Evolutionary conservation across 2,888 invertebrate species (phyloP), one percentile per base, ranked within the genome.

Genomic region (Tachina fera): DNA sequence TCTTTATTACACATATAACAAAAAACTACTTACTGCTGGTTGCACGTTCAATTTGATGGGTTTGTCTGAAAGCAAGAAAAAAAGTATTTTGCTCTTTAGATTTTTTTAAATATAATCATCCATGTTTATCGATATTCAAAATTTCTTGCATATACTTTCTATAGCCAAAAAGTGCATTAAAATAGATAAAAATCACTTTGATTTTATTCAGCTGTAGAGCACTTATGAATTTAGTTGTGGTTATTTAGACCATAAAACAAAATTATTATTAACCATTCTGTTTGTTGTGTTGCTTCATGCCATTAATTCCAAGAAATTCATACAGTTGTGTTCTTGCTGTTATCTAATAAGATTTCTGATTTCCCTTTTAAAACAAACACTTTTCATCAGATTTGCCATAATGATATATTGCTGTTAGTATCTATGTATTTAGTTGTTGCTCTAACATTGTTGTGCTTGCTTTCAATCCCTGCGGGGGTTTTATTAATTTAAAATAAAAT

Each of bases 401-500:
- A 74, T 75, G 43, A 63, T 70, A 70, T 61, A 14, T 74, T 56
- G 70, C 39, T 47, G 11, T 11, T 71, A 9, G 8, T 13, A n/a
- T n/a, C n/a, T n/a, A n/a, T n/a, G n/a, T n/a, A n/a, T 51, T n/a
- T 43, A 47, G 49, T 56, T 74, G 67, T 65, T 68, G 31, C 31
- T 31, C 31, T 31, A 31, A 31, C 31, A 6, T 31, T 31, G 5
- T 31, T 31, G 31, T 31, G 6, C 3, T 45, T 53, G 58, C n/a
- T n/a, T n/a, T n/a, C 51, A 76, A 61, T 39, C 70, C 72, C 84
- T 65, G 31, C 45, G 84, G 81, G 71, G 56, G 22, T 53, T 58
- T 71, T 80, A 81, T 60, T 76, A 81, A 81, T 81, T 84, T 71
- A 22, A 76, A 76, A 84, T 76, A 22, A 81, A 76, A 84, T 76